phyloP scores from a whole-genome alignment of 1,140 invertebrate species.

The Epicauta chinensis region DNA sequence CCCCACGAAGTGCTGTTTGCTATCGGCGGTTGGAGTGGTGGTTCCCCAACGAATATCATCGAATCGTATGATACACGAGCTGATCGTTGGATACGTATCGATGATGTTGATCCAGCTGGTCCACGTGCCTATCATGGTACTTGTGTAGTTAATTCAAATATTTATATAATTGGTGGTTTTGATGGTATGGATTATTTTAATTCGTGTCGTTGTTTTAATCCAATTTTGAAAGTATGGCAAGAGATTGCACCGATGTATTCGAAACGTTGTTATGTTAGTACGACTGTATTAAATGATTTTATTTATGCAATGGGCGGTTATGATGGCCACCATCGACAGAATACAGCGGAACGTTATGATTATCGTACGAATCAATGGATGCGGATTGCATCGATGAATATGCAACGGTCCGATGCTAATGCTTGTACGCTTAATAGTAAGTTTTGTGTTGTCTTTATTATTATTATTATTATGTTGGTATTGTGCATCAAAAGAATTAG shows the following conservation, averaged over 20 bases:
- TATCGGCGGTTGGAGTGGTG: constrained; percentile 70
- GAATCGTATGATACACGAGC: constrained; percentile 74
- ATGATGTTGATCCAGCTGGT: constrained; percentile 54
- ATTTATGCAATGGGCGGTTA: constrained; percentile 74
- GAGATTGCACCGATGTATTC: constrained; percentile 61
- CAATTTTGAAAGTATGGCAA: constrained; percentile 55
- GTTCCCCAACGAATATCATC: constrained; percentile 62
- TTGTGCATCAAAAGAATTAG: no score
- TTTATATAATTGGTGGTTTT: constrained; percentile 66
- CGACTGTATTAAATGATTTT: constrained; percentile 52
- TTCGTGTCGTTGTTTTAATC: constrained; percentile 59
- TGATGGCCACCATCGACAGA: constrained; percentile 65
- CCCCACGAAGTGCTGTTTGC: constrained; percentile 66
- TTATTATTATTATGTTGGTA: no score
- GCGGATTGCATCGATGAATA: constrained; percentile 56
- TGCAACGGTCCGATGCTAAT: constrained; percentile 63
- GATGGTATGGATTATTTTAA: constrained; percentile 60
- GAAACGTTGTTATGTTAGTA: constrained; percentile 60
- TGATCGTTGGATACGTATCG: constrained; percentile 64
- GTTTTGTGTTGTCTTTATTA: no score
- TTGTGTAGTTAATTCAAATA: constrained; percentile 56
- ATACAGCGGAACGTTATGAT: constrained; percentile 70
- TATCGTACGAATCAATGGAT: constrained; percentile 59
- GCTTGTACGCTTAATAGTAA: constrained; percentile 55
- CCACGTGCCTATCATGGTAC: constrained; percentile 67